phyloP scores from a whole-genome alignment of 1,140 invertebrate species.

The Neelides sp. region DNA sequence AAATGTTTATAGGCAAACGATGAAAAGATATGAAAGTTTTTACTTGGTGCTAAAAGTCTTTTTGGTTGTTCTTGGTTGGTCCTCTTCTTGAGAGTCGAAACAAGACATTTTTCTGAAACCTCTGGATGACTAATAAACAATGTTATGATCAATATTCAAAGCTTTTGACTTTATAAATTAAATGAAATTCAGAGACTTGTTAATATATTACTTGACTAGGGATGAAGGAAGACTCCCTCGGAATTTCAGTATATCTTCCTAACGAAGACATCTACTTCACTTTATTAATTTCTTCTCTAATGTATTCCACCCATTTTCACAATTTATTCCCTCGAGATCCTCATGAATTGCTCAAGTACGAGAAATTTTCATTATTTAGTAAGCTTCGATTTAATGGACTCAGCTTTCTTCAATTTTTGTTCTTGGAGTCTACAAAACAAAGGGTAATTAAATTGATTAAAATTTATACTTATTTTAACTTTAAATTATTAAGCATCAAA shows the following conservation, averaged over 20 bases:
- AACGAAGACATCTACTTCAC: conserved; percentile 23
- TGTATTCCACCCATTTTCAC: background rate
- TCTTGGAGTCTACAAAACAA: too few species aligned
- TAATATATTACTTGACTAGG: conserved; percentile 15
- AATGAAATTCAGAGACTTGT: conserved; percentile 3
- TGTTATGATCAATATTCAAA: background rate
- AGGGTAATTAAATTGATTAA: too few species aligned
- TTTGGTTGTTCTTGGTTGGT: conserved; percentile 20
- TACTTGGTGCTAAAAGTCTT: conserved; percentile 29
- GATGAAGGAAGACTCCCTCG: conserved; percentile 25
- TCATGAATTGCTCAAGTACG: too few species aligned
- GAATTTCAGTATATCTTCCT: conserved; percentile 29
- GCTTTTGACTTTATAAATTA: background rate
- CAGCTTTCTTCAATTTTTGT: too few species aligned
- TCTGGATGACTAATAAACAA: conserved; percentile 8
- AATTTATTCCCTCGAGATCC: too few species aligned
- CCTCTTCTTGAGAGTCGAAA: conserved; percentile 23
- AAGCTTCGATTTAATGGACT: too few species aligned
- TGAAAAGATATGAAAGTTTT: too few species aligned
- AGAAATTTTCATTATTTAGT: too few species aligned
- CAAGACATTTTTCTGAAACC: conserved; percentile 28
- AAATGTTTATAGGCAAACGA: too few species aligned
- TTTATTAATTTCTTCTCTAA: background rate
- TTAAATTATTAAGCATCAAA: too few species aligned
- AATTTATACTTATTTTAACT: too few species aligned